Percentiles rank a stretch among this genome's conserved stretches.
Evolutionary conservation across 1,140 invertebrate genomes (phyloP).

Genomic region (Olivierus martensii): DNA sequence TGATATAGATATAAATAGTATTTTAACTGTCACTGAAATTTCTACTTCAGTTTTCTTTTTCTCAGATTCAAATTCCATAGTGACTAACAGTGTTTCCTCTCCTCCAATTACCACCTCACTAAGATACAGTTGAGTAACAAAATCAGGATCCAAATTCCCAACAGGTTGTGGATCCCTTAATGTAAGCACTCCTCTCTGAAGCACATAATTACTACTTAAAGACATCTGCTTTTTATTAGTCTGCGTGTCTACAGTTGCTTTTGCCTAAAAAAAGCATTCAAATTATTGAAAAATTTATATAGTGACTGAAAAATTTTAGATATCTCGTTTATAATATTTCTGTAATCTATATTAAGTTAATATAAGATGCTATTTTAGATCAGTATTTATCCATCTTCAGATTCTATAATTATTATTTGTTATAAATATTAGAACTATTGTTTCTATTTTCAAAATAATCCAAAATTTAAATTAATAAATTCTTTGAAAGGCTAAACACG

Average conservation of each 20-base stretch:
- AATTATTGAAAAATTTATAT: too few species aligned
- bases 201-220: constrained; percentile 7
- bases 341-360: too few species aligned
- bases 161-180: background rate
- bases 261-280: constrained; percentile 8
- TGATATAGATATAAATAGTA: constrained; percentile 11
- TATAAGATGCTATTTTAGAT: too few species aligned
- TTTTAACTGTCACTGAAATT: constrained; percentile 9
- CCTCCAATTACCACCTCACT: constrained; percentile 13
- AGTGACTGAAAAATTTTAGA: too few species aligned
- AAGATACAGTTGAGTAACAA: constrained; percentile 1
- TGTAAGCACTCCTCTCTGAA: constrained; percentile 1
- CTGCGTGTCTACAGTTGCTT: constrained; percentile 8
- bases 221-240: constrained; percentile 5
- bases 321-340: too few species aligned
- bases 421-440: too few species aligned
- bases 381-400: too few species aligned
- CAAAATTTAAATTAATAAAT: too few species aligned
- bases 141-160: background rate
- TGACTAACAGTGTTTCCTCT: constrained; percentile 8
- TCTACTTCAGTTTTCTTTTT: constrained; percentile 10
- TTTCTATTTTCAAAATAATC: too few species aligned
- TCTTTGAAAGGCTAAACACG: too few species aligned
- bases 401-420: too few species aligned
- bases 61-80: constrained; percentile 11